A percentile compares a stretch with the other conserved stretches of the same genome.
Conservation (phyloP, 1,140 invertebrate species). For the Wiebesia pumilae region DNA sequence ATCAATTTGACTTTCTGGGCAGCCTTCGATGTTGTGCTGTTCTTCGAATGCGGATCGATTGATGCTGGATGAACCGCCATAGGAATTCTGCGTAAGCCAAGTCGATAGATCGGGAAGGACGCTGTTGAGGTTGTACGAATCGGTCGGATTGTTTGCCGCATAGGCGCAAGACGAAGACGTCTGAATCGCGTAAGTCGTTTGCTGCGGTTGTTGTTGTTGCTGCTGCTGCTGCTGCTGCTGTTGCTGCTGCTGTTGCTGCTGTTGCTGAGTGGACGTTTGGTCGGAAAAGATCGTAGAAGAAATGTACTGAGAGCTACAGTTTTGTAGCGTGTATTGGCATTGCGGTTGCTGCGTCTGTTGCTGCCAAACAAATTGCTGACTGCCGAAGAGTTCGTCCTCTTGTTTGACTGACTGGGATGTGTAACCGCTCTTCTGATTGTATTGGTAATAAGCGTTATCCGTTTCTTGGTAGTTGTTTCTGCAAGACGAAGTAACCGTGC, state of each 20-base stretch:
- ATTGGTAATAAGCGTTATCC: background rate
- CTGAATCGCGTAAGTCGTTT: background rate
- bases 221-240: constrained; percentile 17
- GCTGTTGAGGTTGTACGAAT: background rate
- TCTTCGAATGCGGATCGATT: background rate
- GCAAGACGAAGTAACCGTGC: background rate
- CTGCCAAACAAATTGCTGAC: background rate
- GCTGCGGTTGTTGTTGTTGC: constrained; percentile 14
- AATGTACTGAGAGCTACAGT: background rate
- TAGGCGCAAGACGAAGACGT: background rate
- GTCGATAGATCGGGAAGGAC: background rate
- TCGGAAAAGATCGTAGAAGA: background rate
- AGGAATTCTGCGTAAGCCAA: background rate
- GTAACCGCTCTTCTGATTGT: background rate
- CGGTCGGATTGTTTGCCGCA: background rate
- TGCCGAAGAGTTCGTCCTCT: background rate
- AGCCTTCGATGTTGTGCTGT: background rate
- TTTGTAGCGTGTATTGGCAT: background rate
- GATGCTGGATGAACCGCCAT: background rate
- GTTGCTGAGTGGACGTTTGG: background rate
- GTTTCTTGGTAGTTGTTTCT: constrained; percentile 29
- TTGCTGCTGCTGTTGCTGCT: constrained; percentile 4
- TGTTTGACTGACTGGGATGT: background rate
- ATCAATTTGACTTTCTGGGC: background rate
- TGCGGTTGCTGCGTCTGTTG: background rate